Percentiles rank a stretch among this genome's conserved stretches.
Conservation (phyloP, 2,113 vertebrate species). For the Anguilla japonica region DNA sequence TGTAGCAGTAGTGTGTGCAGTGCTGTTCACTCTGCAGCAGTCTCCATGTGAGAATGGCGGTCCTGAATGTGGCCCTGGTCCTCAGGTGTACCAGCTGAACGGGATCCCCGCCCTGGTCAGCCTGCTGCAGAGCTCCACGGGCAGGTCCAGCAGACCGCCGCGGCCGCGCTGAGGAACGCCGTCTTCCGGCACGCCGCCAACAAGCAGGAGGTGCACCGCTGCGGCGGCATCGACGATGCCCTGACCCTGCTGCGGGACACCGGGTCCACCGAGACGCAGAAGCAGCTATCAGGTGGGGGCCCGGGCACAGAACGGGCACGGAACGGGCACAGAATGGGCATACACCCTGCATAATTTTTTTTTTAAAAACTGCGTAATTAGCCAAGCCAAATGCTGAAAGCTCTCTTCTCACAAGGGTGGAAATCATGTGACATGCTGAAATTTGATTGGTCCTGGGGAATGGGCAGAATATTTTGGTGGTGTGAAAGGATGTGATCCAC, state of each 20-base stretch:
- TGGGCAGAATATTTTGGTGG: no score
- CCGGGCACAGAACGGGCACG: no score
- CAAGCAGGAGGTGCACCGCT: constrained; percentile 79
- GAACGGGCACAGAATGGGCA: no score
- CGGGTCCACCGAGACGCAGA: constrained; percentile 78
- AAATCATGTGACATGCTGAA: background rate
- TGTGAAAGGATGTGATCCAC: no score
- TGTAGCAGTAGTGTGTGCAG: no score
- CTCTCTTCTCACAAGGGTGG: background rate
- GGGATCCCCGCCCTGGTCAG: constrained; percentile 79
- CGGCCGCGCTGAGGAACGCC: constrained; percentile 86
- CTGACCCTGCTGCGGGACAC: constrained; percentile 78
- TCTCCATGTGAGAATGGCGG: background rate
- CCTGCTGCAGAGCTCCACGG: constrained; percentile 75
- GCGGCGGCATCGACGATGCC: constrained; percentile 75
- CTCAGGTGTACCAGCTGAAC: constrained; percentile 74
- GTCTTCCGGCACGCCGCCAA: constrained; percentile 79
- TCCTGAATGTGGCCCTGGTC: background rate
- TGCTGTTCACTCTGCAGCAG: no score
- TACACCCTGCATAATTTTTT: no score
- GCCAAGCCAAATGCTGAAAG: no score
- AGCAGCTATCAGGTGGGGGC: constrained; percentile 82
- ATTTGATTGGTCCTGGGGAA: background rate
- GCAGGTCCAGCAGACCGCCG: constrained; percentile 73
- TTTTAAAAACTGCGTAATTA: no score